Base-by-base conservation (phyloP, 2,113 vertebrate genomes). In the Microcebus griseorufus region DNA sequence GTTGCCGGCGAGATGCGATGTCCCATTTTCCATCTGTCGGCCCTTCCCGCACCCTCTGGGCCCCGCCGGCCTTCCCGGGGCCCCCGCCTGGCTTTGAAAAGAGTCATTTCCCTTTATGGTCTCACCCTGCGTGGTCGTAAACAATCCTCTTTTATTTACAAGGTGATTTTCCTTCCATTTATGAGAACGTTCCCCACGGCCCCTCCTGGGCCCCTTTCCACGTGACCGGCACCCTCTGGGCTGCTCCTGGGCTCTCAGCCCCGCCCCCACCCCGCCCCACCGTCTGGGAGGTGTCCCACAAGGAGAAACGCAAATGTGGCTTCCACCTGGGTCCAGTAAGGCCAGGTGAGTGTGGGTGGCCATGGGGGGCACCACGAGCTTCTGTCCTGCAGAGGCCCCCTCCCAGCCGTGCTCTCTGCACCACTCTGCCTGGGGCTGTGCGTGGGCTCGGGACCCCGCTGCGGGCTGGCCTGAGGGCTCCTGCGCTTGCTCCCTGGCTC, bases 1-100 rank as follows among this genome's bases (percentile, higher is more conserved):
- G 72, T 25, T 0, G 0, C 29, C 13, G 25, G 12, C 1, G 14
- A 29, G 6, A 42, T 6, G 12, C 70, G 5, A 18, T 22, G 27
- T 16, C 25, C 13, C 1, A 8, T 20, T 45, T 32, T 18, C 53
- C 32, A 3, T 5, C 17, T 0, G 62, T 2, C 11, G 32, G 48
- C 12, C 34, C 29, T 37, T 4, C 11, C 32, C 5, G 20, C 10
- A 23, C 51, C 27, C 18, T 5, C 0, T 9, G 11, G 17, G 17
- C 62, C 62, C 5, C 9, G 16, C 55, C 34, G 7, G 17, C 86
- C 67, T 22, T 65, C 42, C 42, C 7, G 45, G 3, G 53, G 16
- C 29, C 34, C 42, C 29, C 55, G 9, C 53, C 65, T 85, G 20
- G 14, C 90, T 64, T 45, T 32, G 32, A 70, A 51, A 25, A 51